Percentiles rank a stretch among this genome's conserved stretches.
These are phyloP conservation scores for Dugesia japonica DNA, from an alignment of 2,888 invertebrate species.

Conservation along the genomic window DNA sequence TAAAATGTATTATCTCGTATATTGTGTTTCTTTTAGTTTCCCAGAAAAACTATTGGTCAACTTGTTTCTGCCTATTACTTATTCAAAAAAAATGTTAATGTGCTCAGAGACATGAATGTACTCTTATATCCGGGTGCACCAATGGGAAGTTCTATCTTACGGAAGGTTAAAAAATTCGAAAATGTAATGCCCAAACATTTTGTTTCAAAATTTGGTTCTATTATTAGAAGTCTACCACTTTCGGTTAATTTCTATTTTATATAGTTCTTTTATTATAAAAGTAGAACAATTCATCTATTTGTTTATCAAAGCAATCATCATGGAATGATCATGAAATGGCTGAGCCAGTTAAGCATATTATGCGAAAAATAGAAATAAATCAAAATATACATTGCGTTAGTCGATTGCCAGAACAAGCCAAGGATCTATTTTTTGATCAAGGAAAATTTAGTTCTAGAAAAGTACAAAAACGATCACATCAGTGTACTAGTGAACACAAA, in stretches of 20 bases:
- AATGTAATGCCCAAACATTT: neutral
- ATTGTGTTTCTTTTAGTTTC: neutral
- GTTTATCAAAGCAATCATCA: neutral
- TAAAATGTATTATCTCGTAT: too few species aligned
- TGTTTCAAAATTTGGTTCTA: neutral
- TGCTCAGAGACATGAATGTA: neutral
- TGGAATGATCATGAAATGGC: neutral
- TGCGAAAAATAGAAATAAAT: neutral
- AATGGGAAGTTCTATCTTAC: neutral
- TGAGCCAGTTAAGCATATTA: neutral
- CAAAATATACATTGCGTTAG: neutral
- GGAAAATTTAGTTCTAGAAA: neutral
- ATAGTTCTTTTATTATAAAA: neutral
- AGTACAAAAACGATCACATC: neutral
- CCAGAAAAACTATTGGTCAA: neutral
- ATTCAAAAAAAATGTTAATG: constrained; percentile 6
- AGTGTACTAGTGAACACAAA: neutral
- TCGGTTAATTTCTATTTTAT: too few species aligned
- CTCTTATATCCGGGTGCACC: neutral
- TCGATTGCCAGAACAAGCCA: neutral
- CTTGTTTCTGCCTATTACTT: constrained; percentile 6
- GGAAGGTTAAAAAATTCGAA: neutral
- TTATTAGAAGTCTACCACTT: neutral
- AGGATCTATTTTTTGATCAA: neutral
- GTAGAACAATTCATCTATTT: neutral